Evolutionary conservation across 2,797 vertebrate species (phyloP).

Genomic region (Eospalax fontanierii): DNA sequence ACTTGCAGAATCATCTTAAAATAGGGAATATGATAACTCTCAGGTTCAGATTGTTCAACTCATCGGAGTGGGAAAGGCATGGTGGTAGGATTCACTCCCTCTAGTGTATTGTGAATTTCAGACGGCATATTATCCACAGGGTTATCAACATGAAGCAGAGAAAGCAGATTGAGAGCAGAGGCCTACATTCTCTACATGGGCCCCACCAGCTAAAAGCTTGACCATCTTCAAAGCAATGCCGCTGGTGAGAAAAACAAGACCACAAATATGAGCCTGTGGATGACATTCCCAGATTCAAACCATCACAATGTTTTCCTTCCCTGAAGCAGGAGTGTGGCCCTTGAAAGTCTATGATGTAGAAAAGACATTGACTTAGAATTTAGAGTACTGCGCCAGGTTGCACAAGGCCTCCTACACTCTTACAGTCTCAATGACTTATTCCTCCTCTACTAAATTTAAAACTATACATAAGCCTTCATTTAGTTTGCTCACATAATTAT

Average conservation of each 20-base stretch:
- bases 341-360: neutral
- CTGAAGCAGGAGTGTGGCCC: neutral
- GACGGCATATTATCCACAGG: neutral
- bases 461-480: neutral
- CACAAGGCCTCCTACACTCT: no score
- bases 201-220: neutral
- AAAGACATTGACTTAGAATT: neutral
- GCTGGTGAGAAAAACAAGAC: neutral
- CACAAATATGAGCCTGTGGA: neutral
- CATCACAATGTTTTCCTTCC: neutral
- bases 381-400: neutral
- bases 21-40: neutral
- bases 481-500: neutral
- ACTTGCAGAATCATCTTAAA: neutral
- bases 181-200: no score
- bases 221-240: neutral
- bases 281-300: neutral
- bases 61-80: neutral
- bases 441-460: neutral
- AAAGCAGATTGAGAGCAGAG: neutral
- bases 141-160: no score
- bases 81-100: neutral
- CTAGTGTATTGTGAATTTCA: neutral
- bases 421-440: neutral
- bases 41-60: neutral